Percentiles rank a stretch among this genome's conserved stretches.
Evolutionary conservation across 2,888 invertebrate genomes (phyloP).

Genomic region (Apamea monoglypha): DNA sequence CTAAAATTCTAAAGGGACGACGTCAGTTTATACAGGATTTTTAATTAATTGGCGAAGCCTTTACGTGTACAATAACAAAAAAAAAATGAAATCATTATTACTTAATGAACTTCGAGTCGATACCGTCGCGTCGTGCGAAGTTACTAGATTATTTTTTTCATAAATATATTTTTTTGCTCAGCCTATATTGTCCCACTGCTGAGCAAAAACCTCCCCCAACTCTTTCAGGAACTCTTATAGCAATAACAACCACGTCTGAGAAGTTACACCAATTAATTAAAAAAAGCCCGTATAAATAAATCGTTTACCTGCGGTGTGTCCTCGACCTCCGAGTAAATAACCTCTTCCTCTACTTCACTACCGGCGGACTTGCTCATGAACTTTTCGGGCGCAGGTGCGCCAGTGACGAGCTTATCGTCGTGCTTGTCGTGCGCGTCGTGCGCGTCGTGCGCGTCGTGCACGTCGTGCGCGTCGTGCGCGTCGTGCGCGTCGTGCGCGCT

Average conservation of each 20-base stretch:
- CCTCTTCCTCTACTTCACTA: slow-evolving; percentile 73
- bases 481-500: slow-evolving; percentile 27
- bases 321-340: slow-evolving; percentile 85
- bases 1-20: not conserved
- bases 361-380: slow-evolving; percentile 45
- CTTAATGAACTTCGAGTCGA: not conserved
- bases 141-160: not conserved
- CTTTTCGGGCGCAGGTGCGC: slow-evolving; percentile 54
- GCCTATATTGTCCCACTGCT: not conserved
- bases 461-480: slow-evolving; percentile 23
- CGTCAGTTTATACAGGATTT: not conserved
- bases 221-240: not conserved
- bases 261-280: slow-evolving; percentile 9
- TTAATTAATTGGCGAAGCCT: slow-evolving; percentile 1
- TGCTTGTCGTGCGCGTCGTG: slow-evolving; percentile 9
- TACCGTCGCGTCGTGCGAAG: not conserved
- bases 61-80: not conserved
- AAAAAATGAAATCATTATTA: not conserved
- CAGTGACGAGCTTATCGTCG: slow-evolving; percentile 33
- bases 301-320: slow-evolving; percentile 81
- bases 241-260: not conserved
- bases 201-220: not conserved
- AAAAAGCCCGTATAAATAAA: slow-evolving; percentile 19
- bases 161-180: not conserved
- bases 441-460: slow-evolving; percentile 19